These are phyloP conservation scores for Tenthredo amoena DNA, from an alignment of 2,888 invertebrate genomes.

Conservation along the genomic window DNA sequence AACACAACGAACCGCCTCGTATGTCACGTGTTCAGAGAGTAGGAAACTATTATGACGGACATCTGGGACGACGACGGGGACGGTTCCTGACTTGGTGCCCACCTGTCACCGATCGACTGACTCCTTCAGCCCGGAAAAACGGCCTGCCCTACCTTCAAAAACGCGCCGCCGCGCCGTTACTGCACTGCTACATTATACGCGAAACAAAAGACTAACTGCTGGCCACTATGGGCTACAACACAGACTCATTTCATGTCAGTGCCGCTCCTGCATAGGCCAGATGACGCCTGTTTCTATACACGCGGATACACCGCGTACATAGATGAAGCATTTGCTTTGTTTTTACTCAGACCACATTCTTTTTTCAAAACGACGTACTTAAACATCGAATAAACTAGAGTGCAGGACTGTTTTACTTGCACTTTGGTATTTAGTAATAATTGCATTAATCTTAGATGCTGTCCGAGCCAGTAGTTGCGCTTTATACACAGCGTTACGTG, in stretches of 20 bases:
- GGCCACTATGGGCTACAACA: background rate
- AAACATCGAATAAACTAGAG: too few relatives aligned
- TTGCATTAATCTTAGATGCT: background rate
- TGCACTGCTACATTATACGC: slow-evolving; percentile 20
- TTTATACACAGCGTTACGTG: slow-evolving; percentile 31
- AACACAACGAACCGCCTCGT: background rate
- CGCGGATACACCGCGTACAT: background rate
- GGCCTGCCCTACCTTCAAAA: background rate
- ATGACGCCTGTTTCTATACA: slow-evolving; percentile 19
- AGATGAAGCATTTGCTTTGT: background rate
- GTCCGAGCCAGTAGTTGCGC: background rate
- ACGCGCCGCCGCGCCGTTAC: background rate
- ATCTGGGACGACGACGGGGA: slow-evolving; percentile 31
- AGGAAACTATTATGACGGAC: slow-evolving; percentile 36
- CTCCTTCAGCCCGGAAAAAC: slow-evolving; percentile 37
- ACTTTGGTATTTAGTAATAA: background rate
- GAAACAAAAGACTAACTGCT: slow-evolving; percentile 36
- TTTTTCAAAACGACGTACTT: too few relatives aligned
- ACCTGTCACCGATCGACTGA: slow-evolving; percentile 44
- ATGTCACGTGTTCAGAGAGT: slow-evolving; percentile 41
- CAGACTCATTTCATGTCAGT: slow-evolving; percentile 4
- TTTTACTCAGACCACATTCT: background rate
- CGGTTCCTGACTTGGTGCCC: slow-evolving; percentile 41
- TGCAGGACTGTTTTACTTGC: too few relatives aligned
- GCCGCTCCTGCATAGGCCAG: slow-evolving; percentile 3